These are phyloP conservation scores for Macrobrachium rosenbergii DNA, from an alignment of 1,140 invertebrate genomes.

Conservation along the genomic window DNA sequence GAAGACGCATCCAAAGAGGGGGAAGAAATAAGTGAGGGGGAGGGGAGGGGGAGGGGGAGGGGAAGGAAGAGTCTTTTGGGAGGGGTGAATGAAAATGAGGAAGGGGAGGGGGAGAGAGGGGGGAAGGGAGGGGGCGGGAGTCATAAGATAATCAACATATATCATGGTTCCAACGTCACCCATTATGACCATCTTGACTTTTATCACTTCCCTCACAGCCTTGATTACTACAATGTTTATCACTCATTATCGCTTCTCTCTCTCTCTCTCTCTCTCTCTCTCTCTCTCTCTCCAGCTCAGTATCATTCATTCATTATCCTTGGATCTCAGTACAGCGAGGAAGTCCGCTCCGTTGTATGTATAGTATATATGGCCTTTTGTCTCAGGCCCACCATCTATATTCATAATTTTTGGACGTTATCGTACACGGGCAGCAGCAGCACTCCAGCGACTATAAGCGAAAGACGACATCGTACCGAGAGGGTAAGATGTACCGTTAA, in stretches of 20 bases:
- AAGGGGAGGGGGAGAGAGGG: neutral
- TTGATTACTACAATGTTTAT: no score
- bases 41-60: neutral
- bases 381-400: slow-evolving; percentile 49
- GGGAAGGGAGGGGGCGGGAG: neutral
- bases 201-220: no score
- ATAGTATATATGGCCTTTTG: slow-evolving; percentile 47
- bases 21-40: neutral
- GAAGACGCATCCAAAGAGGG: neutral
- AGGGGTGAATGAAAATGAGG: neutral
- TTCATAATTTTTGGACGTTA: slow-evolving; percentile 44
- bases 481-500: no score
- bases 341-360: neutral
- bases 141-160: neutral
- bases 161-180: no score
- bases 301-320: neutral
- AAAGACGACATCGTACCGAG: no score
- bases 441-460: no score
- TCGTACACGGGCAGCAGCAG: no score
- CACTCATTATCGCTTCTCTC: slow-evolving; percentile 8
- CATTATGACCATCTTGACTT: no score
- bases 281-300: slow-evolving; percentile 2
- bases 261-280: slow-evolving; percentile 28
- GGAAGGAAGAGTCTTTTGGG: no score
- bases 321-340: neutral